These are phyloP conservation scores for Isoperla grammatica DNA, from an alignment of 2,888 invertebrate species.

Conservation along the genomic window DNA sequence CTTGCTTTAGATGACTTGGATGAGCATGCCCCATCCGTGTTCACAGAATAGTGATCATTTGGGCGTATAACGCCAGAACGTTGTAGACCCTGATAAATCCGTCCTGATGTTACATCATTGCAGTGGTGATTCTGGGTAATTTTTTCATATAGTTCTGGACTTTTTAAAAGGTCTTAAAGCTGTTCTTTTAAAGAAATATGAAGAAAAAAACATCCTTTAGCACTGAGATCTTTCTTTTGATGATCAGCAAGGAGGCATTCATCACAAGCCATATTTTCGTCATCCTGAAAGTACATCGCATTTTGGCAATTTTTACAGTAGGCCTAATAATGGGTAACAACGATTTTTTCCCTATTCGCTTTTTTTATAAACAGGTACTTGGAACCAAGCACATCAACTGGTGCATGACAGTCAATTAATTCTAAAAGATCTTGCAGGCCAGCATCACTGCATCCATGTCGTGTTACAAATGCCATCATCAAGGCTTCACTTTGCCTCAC, in stretches of 20 bases:
- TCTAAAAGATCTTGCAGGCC: not conserved
- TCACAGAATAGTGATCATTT: not conserved
- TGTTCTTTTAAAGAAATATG: not conserved
- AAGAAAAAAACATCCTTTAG: not conserved
- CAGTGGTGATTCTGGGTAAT: not conserved
- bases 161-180: not conserved
- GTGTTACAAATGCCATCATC: not conserved
- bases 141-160: not conserved
- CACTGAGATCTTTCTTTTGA: too few relatives aligned
- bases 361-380: not conserved
- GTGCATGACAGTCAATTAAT: not conserved
- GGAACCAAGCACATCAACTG: not conserved
- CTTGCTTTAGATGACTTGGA: conserved; percentile 10
- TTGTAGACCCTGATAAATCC: not conserved
- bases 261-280: not conserved
- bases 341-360: not conserved
- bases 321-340: not conserved
- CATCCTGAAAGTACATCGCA: not conserved
- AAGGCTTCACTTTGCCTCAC: not conserved
- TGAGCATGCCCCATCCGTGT: conserved; percentile 2
- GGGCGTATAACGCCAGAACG: not conserved
- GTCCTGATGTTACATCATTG: not conserved
- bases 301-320: not conserved
- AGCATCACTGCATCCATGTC: not conserved
- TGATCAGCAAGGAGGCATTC: not conserved